A percentile compares a stretch with the other conserved stretches of the same genome.
Evolutionary conservation across 2,113 vertebrate genomes (phyloP).

Genomic region (Lepidothrix coronata): DNA sequence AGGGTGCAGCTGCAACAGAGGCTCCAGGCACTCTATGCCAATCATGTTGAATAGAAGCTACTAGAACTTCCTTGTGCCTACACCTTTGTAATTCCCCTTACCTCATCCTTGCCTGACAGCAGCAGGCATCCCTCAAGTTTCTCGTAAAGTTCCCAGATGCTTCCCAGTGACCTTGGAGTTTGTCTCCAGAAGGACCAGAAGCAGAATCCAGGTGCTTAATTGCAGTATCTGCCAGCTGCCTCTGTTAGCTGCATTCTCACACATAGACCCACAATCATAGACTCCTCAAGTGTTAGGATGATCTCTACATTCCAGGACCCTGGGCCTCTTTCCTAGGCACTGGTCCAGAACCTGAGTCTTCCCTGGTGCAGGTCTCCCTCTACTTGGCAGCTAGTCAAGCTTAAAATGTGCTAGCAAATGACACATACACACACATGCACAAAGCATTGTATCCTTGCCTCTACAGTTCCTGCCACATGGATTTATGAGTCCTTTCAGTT

Average conservation of each 20-base stretch:
- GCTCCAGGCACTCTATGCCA: background rate
- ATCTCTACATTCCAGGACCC: background rate
- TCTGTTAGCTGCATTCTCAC: background rate
- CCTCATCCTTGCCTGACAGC: background rate
- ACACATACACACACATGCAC: too few relatives aligned
- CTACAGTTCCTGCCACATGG: background rate
- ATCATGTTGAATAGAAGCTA: background rate
- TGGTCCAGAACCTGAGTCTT: background rate
- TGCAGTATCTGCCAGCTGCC: background rate
- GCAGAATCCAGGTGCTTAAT: background rate
- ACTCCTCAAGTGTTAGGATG: background rate
- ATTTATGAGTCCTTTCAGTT: background rate
- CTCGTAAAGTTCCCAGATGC: accelerated
- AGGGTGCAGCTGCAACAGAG: background rate
- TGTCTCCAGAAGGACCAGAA: background rate
- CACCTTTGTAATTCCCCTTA: background rate
- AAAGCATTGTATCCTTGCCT: background rate
- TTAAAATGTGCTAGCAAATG: background rate
- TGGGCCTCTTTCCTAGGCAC: background rate
- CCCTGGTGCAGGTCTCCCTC: background rate
- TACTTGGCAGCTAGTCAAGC: background rate
- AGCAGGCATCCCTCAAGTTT: background rate
- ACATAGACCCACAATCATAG: background rate
- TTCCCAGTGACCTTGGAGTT: background rate
- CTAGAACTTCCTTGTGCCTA: background rate